Evolutionary conservation across 2,113 vertebrate genomes (phyloP), one percentile per base, ranked within the genome.

Genomic region (Genyomyrus donnyi): DNA sequence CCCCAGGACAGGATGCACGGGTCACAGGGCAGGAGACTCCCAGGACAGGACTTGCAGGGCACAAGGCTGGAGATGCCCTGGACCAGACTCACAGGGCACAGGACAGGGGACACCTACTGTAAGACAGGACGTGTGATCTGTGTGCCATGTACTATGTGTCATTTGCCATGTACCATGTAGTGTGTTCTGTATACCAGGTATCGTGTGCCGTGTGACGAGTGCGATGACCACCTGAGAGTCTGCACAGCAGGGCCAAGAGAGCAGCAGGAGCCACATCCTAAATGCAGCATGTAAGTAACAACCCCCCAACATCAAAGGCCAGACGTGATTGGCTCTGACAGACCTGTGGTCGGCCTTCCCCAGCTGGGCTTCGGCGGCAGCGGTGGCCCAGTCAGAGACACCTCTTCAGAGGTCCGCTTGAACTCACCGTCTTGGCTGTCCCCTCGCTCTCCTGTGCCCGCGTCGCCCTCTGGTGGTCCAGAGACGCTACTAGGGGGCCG

Each of bases 321-420:
- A 91, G 90, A 95, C 94, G 92, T 95, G 95, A 97, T 96, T 91
- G 92, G 66, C 93, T 91, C 58, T 95, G 96, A 96, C 95, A 95
- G 94, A 93, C 94, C 95, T 96, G 95, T 95, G 96, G 96, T 96
- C 96, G 96, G 94, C 96, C 92, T 96, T 94, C 96, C 96, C 94
- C 94, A 93, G 93, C 92, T 56, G 53, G 92, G 92, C 94, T 3
- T 92, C 92, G 93, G 88, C 62, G 66, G 88, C 62, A 74, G n/a
- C 58, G 49, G 92, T 92, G 95, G 94, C 94, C 95, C 95, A 93
- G 94, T 93, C 90, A 74, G 93, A 17, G 31, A 89, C 90, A 92
- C 95, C 95, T 92, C 93, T 94, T 95, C 95, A 96, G 93, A 95
- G 92, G 92, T 92, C 91, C 21, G 92, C 92, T 84, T 39, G 94